Conservation (phyloP, 2,888 invertebrate species). For the Parnassius mnemosyne region DNA sequence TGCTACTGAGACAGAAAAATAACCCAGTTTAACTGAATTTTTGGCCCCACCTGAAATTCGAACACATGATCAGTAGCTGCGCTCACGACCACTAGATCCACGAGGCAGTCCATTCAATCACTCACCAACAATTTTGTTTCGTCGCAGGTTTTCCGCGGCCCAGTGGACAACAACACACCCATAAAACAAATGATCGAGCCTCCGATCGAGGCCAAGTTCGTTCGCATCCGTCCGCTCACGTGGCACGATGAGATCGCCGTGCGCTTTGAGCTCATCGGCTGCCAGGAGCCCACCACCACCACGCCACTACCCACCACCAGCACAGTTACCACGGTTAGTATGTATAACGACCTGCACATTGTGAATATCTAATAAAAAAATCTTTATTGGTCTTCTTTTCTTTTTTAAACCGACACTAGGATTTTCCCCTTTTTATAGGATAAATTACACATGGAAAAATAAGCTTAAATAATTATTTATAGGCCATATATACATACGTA, state of each 20-base stretch:
- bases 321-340: slow-evolving; percentile 25
- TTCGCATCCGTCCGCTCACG: slow-evolving; percentile 86
- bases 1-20: too few relatives aligned
- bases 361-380: not conserved
- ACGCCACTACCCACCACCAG: slow-evolving; percentile 34
- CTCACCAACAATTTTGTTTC: not conserved
- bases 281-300: slow-evolving; percentile 55
- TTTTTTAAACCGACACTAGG: too few relatives aligned
- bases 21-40: too few relatives aligned
- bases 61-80: too few relatives aligned
- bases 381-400: too few relatives aligned
- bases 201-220: slow-evolving; percentile 87
- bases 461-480: too few relatives aligned
- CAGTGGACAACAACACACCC: slow-evolving; percentile 80
- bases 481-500: too few relatives aligned
- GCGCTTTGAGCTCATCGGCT: slow-evolving; percentile 88
- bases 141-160: slow-evolving; percentile 85
- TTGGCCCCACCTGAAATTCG: too few relatives aligned
- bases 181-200: slow-evolving; percentile 83
- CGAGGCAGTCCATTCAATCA: too few relatives aligned
- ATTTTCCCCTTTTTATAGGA: too few relatives aligned
- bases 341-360: not conserved
- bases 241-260: slow-evolving; percentile 86
- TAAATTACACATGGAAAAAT: too few relatives aligned
- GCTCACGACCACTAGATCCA: too few relatives aligned